These are phyloP conservation scores for Latrodectus geometricus DNA, from an alignment of 1,140 invertebrate species.

Conservation along the genomic window DNA sequence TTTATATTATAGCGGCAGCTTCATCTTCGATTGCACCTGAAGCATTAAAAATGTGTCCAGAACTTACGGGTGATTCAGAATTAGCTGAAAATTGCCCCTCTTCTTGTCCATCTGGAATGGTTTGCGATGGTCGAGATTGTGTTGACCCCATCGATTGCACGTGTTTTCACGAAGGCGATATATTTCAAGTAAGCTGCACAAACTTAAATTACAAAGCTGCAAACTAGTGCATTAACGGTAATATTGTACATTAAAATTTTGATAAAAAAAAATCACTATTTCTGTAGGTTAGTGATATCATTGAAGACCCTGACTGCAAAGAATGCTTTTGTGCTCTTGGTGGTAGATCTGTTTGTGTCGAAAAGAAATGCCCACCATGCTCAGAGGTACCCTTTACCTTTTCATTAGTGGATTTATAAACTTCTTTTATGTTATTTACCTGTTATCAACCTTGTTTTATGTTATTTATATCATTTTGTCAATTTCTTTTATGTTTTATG, in stretches of 20 bases:
- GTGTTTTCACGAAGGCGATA: constrained; percentile 76
- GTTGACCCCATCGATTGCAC: constrained; percentile 79
- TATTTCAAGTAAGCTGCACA: constrained; percentile 71
- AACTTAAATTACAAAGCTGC: not conserved
- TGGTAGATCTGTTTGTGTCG: constrained; percentile 76
- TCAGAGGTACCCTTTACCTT: constrained; percentile 67
- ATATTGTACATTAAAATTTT: not conserved
- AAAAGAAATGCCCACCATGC: constrained; percentile 78
- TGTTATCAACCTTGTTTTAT: not conserved
- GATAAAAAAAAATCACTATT: constrained; percentile 48
- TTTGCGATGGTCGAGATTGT: constrained; percentile 81
- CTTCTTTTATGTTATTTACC: not conserved
- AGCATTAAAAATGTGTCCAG: constrained; percentile 69
- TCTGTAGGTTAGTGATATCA: constrained; percentile 77
- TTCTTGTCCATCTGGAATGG: constrained; percentile 68
- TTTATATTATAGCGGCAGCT: too few species aligned
- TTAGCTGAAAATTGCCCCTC: constrained; percentile 63
- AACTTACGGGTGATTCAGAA: constrained; percentile 60
- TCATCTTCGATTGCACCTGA: not conserved
- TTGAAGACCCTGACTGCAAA: constrained; percentile 78
- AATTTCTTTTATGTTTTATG: not conserved
- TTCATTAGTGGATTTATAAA: not conserved
- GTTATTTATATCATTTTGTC: not conserved
- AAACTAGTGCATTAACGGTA: constrained; percentile 34
- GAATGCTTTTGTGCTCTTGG: constrained; percentile 82